Base-by-base conservation (phyloP, 1,140 invertebrate species). In the Pachypeltis micranthus region DNA sequence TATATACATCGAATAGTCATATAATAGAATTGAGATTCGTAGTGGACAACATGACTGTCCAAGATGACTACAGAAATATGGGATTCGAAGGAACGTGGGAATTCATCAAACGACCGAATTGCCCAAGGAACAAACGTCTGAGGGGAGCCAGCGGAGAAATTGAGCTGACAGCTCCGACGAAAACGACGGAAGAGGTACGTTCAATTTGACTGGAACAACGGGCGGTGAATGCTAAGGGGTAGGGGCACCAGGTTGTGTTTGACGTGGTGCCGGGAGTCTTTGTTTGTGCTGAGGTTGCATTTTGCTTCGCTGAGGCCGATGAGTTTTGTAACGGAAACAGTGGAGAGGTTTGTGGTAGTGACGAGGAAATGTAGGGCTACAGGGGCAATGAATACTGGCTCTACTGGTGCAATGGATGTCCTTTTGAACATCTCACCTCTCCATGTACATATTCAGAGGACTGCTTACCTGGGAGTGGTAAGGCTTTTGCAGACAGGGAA, bases 31-130 rank as follows among this genome's bases (percentile, higher is more conserved):
- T 93, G n/a, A 83, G 85, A 68, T 91, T 93, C 68, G 82, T 83
- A 34, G 86, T 90, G 1, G 78, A 79, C 7, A 83, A 85, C 60
- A 94, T 94, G 91, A 83, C 85, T 54, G 81, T 87, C 0, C 76
- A 83, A 4, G 89, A 93, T 69, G 91, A 94, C 75, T 91, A 88
- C 70, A 82, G 85, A 59, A 85, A 87, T 61, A 80, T 91, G 44
- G 85, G 83, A 63, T 92, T 93, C 72, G 88, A 92, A 74, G 91
- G 86, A 21, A 83, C 81, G 34, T 90, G 87, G 73, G 88, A 91
- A 70, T 91, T 91, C 68, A 77, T 90, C 0, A 83, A 86, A 69
- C 79, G 83, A 56, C 74, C 82, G 21, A 74, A 78, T 24, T 91
- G 89, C 70, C 74, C 80, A 23, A 77, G 80, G 63, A 81, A 80